phyloP scores from a whole-genome alignment of 2,113 vertebrate genomes.

The Choloepus hoffmanni region DNA sequence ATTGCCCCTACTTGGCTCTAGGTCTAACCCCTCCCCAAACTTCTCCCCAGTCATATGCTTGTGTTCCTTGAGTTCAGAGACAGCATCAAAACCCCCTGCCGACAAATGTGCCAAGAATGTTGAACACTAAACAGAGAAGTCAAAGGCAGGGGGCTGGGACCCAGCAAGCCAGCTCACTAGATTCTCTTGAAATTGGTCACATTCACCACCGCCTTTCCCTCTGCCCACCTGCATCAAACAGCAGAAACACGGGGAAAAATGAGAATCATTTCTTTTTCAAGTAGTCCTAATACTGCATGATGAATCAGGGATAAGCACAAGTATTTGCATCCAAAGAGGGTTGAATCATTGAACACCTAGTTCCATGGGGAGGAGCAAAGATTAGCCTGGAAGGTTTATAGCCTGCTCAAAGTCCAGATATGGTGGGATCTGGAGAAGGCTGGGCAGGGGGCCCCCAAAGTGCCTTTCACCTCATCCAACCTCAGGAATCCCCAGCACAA shows the following conservation, averaged over 20 bases:
- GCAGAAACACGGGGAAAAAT: background rate
- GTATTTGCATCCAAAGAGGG: slow-evolving; percentile 3
- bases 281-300: slow-evolving; percentile 28
- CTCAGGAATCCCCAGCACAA: background rate
- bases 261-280: slow-evolving; percentile 59
- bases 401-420: slow-evolving; percentile 26
- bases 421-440: background rate
- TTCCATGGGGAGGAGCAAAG: background rate
- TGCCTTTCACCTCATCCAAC: background rate
- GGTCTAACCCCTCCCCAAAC: background rate
- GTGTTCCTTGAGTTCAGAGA: slow-evolving; percentile 42
- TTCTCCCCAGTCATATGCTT: background rate
- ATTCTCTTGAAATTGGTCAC: slow-evolving; percentile 31
- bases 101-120: background rate
- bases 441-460: background rate
- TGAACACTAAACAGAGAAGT: slow-evolving; percentile 38
- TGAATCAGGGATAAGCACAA: slow-evolving; percentile 40
- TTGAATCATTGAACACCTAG: background rate
- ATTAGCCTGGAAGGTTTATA: slow-evolving; percentile 42
- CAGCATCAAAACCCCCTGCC: background rate
- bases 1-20: background rate
- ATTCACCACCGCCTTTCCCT: background rate
- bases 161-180: background rate
- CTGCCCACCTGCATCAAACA: slow-evolving; percentile 36
- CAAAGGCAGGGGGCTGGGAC: background rate